Evolutionary conservation across 2,888 invertebrate genomes (phyloP), one percentile per base, ranked within the genome.

Genomic region (Pherbina coryleti): DNA sequence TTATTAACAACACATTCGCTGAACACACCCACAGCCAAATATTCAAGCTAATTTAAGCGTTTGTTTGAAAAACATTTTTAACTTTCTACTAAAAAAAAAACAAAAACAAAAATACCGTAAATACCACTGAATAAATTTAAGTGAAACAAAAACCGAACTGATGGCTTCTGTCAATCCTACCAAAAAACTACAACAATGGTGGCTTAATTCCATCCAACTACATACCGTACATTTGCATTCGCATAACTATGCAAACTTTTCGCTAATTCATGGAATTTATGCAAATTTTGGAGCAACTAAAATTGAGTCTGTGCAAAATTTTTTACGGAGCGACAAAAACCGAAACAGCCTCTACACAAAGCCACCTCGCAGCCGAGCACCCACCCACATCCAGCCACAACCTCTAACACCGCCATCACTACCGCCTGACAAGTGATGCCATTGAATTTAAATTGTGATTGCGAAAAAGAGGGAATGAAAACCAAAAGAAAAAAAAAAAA

Each of bases 161-260:
- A 19, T 19, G 22, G 22, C 37, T 57, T n/a, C 57, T 72, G 22
- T 57, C 11, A 72, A 55, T 37, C 31, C 71, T 19, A 34, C 37
- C 71, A 72, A 60, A n/a, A 72, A 72, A 8, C 44, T 67, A 22
- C 49, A 60, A 72, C 72, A 72, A 72, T 72, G 37, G 60, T 60
- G 37, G 19, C 44, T 44, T 72, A 72, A 72, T 72, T 72, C 60
- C 25, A 22, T 72, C 37, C 22, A 17, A 17, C 19, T 34, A 44
- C 34, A n/a, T n/a, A 60, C 34, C 57, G 60, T 60, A 60, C 57
- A 57, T 72, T 72, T 31, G 57, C 37, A 72, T 57, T 60, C 37
- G 60, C 28, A 44, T 72, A 60, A 72, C 60, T 37, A 31, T 60
- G 25, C 72, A 69, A 72, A 60, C 72, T 72, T 57, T 72, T 60